Evolutionary conservation across 2,113 vertebrate species (phyloP).

Genomic region (Heptranchias perlo): DNA sequence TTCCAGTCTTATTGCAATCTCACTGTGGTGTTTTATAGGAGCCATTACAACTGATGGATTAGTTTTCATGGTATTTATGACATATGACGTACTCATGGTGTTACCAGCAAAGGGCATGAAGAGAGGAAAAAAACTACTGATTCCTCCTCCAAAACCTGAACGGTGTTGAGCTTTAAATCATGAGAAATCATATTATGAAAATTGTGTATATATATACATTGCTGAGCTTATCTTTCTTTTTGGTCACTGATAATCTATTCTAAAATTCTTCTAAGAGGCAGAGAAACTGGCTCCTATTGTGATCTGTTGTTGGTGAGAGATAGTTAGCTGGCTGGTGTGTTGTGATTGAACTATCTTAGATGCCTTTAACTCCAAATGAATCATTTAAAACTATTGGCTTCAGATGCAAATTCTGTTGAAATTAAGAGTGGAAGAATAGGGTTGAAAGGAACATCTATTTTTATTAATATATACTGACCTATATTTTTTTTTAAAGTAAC

Average conservation of each 20-base stretch:
- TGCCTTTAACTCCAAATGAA: background rate
- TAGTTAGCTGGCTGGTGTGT: background rate
- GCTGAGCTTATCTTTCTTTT: slow-evolving; percentile 44
- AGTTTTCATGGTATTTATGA: slow-evolving; percentile 70
- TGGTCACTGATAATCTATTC: slow-evolving; percentile 43
- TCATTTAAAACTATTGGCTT: background rate
- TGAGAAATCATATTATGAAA: slow-evolving; percentile 52
- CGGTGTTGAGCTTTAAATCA: slow-evolving; percentile 59
- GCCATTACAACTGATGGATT: slow-evolving; percentile 78
- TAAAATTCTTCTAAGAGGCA: slow-evolving; percentile 39
- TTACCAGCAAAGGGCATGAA: slow-evolving; percentile 37
- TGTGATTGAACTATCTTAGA: background rate
- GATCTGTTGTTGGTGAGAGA: background rate
- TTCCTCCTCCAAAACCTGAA: slow-evolving; percentile 58
- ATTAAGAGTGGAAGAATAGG: background rate
- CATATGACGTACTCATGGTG: slow-evolving; percentile 62
- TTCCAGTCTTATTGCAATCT: slow-evolving; percentile 74
- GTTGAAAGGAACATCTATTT: background rate
- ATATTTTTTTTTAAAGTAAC: background rate
- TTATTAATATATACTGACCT: background rate
- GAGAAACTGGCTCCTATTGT: background rate
- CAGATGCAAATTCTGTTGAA: background rate
- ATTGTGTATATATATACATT: slow-evolving; percentile 50
- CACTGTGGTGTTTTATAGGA: slow-evolving; percentile 73
- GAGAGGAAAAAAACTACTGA: slow-evolving; percentile 42